phyloP scores from a whole-genome alignment of 37 sponge, comb jelly and placozoan genomes.

The Aplysina aerophoba region DNA sequence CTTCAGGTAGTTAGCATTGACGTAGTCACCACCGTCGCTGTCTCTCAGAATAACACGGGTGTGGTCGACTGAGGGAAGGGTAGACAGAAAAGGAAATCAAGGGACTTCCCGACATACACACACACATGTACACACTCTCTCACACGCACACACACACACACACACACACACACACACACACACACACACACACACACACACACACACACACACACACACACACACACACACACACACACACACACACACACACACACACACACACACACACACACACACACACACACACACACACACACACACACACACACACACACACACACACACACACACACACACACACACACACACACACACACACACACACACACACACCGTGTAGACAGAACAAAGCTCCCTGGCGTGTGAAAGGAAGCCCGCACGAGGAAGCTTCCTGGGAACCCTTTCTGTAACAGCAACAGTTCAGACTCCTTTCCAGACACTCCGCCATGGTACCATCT shows the following conservation, averaged over 20 bases:
- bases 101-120: not conserved
- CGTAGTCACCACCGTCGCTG: slow-evolving; percentile 66
- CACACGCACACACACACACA: not conserved
- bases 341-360: not conserved
- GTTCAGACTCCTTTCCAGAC: slow-evolving; percentile 64
- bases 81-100: not conserved
- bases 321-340: slow-evolving; percentile 20
- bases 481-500: slow-evolving; percentile 49
- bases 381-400: slow-evolving; percentile 67
- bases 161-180: slow-evolving; percentile 31
- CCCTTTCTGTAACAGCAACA: slow-evolving; percentile 54
- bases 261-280: not conserved
- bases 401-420: slow-evolving; percentile 52
- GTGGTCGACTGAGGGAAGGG: slow-evolving; percentile 77
- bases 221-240: slow-evolving; percentile 22
- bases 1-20: slow-evolving; percentile 56
- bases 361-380: slow-evolving; percentile 30
- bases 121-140: not conserved
- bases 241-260: slow-evolving; percentile 20
- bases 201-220: slow-evolving; percentile 19
- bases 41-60: slow-evolving; percentile 79
- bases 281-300: slow-evolving; percentile 19
- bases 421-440: slow-evolving; percentile 65
- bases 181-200: slow-evolving; percentile 16
- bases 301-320: slow-evolving; percentile 22